phyloP scores from a whole-genome alignment of 2,113 vertebrate genomes.

The Alligator mississippiensis region DNA sequence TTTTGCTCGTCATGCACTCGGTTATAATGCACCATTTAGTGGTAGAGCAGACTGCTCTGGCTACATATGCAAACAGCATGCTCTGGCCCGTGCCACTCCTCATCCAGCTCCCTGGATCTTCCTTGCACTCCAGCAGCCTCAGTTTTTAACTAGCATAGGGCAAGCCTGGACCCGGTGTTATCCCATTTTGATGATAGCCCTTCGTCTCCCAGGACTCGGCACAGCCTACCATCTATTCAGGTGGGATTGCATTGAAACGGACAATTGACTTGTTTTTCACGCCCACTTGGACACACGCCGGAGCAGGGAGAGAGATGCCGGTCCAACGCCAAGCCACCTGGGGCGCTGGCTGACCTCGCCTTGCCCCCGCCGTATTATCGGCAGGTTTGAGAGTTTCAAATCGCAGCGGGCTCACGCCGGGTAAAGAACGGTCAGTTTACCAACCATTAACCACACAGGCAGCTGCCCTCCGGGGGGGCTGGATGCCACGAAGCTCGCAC shows the following conservation, averaged over 20 bases:
- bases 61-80: neutral
- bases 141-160: neutral
- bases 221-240: neutral
- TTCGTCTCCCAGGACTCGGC: neutral
- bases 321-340: neutral
- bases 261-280: neutral
- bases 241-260: neutral
- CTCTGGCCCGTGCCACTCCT: neutral
- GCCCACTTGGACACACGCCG: neutral
- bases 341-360: neutral
- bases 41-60: neutral
- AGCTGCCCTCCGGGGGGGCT: neutral
- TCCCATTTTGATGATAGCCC: neutral
- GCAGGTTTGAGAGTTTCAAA: neutral
- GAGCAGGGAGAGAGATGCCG: neutral
- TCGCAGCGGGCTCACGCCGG: neutral
- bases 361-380: slow-evolving; percentile 7
- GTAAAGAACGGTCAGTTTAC: slow-evolving; percentile 15
- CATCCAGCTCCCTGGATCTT: neutral
- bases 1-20: neutral
- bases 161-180: neutral
- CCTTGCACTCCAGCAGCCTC: neutral
- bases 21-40: neutral
- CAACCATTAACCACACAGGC: neutral
- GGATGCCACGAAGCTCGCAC: neutral